A percentile compares a stretch with the other conserved stretches of the same genome.
Conservation (phyloP, 1,140 invertebrate genomes). For the Pogonomyrmex californicus region DNA sequence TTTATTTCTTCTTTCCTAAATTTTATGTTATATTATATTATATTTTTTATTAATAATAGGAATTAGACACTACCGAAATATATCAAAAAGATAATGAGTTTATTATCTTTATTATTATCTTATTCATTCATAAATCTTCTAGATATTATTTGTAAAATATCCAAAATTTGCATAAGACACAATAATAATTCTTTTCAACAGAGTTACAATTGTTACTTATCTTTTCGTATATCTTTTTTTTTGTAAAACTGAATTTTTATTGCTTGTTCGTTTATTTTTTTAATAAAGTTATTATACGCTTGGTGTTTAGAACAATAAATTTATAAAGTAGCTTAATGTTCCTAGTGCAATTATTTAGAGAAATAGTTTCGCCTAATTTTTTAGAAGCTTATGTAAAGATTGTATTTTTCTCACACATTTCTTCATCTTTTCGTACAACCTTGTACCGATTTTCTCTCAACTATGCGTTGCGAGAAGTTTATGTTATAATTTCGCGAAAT, state of each 20-base stretch:
- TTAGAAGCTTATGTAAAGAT: background rate
- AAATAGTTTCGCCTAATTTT: background rate
- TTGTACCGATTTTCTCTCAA: slow-evolving; percentile 15
- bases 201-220: background rate
- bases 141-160: background rate
- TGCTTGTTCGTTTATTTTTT: background rate
- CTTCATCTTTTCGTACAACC: background rate
- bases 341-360: background rate
- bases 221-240: background rate
- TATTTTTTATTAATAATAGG: background rate
- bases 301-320: no score
- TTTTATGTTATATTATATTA: background rate
- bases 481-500: background rate
- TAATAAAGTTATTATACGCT: background rate
- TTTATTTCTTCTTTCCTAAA: background rate
- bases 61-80: background rate
- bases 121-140: background rate
- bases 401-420: background rate
- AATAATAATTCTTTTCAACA: background rate
- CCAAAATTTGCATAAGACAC: background rate
- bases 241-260: background rate
- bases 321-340: background rate
- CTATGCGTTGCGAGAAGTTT: background rate
- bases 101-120: background rate
- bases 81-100: background rate